Base-by-base conservation (phyloP, 35 echinoderm and acorn worm genomes). In the Diadema setosum region DNA sequence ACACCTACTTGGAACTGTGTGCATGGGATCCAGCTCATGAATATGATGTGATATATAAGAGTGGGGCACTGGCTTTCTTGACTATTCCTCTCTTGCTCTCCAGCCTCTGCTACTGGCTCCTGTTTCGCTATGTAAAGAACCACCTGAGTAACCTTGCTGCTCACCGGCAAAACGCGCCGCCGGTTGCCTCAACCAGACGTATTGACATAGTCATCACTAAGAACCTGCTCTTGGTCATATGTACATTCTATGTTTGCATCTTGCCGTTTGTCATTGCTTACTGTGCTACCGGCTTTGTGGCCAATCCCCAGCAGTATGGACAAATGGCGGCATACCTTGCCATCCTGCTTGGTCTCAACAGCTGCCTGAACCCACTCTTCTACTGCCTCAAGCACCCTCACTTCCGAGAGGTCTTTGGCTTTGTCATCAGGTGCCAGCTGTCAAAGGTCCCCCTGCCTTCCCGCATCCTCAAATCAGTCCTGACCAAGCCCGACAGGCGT, bases 171-270 rank as follows among this genome's bases (percentile, higher is more conserved):
- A 78, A 32, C 44, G 33, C 73, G 9, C 9, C 48, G 9, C 33
- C 33, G 7, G 37, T 67, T 67, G 33, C 73, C 1, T 15, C 12
- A 16, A 78, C 39, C 40, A 39, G 40, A 12, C 73, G 73, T 21
- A 78, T 78, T 14, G 73, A 78, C 40, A 78, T 78, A 33, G 37
- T 44, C 73, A 78, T 78, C 73, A 78, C 73, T 41, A 78, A 78
- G 37, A 78, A 78, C 40, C 73, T 78, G 2, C 15, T 44, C 11
- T 5, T 78, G 27, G 73, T 78, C 40, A 39, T 78, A 33, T 78
- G 73, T 44, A 41, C 73, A 33, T 78, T 78, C 39, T 44, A 42
- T 39, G 44, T 78, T 41, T 78, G 73, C 23, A 44, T 78, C 73
- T 36, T 78, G 35, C 73, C 73, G 29, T 78, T 78, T 44, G 40